phyloP scores from a whole-genome alignment of 92 coral and sea anemone genomes.

The Parazoanthus swiftii region DNA sequence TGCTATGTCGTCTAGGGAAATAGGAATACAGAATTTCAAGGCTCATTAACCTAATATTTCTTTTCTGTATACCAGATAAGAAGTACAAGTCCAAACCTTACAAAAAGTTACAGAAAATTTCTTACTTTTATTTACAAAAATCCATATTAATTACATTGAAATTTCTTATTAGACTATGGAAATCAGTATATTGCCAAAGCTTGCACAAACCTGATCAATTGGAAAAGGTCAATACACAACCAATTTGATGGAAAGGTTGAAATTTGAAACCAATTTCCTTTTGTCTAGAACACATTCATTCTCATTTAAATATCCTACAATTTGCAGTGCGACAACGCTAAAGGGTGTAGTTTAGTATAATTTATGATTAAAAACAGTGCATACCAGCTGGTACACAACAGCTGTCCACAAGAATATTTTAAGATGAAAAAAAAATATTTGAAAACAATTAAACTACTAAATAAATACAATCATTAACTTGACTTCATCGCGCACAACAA shows the following conservation, averaged over 20 bases:
- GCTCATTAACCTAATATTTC: neutral
- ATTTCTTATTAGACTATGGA: no score
- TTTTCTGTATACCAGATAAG: neutral
- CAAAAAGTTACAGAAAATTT: no score
- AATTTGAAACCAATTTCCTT: neutral
- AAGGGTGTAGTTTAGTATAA: neutral
- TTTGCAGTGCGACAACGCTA: neutral
- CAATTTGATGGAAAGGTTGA: neutral
- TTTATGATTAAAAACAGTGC: neutral
- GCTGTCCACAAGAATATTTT: no score
- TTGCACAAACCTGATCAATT: neutral
- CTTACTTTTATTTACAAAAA: no score
- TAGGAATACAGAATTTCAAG: neutral
- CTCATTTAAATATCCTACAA: neutral
- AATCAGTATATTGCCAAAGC: no score
- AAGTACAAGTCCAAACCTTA: no score
- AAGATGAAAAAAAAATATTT: no score
- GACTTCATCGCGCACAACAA: neutral
- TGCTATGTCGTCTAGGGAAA: neutral
- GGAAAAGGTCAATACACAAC: neutral
- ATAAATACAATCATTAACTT: neutral
- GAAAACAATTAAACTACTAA: neutral
- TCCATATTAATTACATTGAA: no score
- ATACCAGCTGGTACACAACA: no score
- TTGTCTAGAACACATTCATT: slow-evolving; percentile 2